Evolutionary conservation across 1,140 invertebrate genomes (phyloP).

Genomic region (Brachystomella parvula): DNA sequence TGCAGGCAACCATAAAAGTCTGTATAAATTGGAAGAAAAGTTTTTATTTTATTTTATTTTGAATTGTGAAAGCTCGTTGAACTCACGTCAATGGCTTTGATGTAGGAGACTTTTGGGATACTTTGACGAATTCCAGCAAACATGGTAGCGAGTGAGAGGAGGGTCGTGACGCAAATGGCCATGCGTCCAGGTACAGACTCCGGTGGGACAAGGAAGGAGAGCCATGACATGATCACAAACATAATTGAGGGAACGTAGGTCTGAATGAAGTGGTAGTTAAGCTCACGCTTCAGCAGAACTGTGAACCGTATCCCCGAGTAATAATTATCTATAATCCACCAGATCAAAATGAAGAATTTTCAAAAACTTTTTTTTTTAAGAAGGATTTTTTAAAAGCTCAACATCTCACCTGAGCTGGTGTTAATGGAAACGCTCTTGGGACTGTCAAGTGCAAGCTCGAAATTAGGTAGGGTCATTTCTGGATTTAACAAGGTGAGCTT

Average conservation of each 20-base stretch:
- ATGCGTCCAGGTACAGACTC: constrained; percentile 37
- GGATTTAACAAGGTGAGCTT: neutral
- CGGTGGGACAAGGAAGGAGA: constrained; percentile 34
- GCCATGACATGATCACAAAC: constrained; percentile 12
- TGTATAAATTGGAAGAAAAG: neutral
- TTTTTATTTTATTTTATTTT: constrained; percentile 2
- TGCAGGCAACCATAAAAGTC: neutral
- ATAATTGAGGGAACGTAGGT: constrained; percentile 5
- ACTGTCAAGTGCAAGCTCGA: neutral
- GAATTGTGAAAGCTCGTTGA: neutral
- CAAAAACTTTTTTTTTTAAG: too few relatives aligned
- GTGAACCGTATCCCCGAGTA: constrained; percentile 7
- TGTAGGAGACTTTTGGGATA: constrained; percentile 53
- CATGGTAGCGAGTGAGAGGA: constrained; percentile 37
- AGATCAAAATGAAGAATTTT: neutral
- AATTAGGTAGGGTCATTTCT: neutral
- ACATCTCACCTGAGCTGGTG: neutral
- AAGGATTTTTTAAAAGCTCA: neutral
- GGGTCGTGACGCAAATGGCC: constrained; percentile 37
- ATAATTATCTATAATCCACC: neutral
- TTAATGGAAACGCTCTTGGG: neutral
- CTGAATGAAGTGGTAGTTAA: constrained; percentile 14
- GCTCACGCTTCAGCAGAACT: neutral
- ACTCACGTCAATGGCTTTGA: constrained; percentile 61
- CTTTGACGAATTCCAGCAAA: constrained; percentile 42